Percentiles rank a stretch among this genome's conserved stretches.
Conservation (phyloP, 2,888 invertebrate species). For the Hyposoter dolosus region DNA sequence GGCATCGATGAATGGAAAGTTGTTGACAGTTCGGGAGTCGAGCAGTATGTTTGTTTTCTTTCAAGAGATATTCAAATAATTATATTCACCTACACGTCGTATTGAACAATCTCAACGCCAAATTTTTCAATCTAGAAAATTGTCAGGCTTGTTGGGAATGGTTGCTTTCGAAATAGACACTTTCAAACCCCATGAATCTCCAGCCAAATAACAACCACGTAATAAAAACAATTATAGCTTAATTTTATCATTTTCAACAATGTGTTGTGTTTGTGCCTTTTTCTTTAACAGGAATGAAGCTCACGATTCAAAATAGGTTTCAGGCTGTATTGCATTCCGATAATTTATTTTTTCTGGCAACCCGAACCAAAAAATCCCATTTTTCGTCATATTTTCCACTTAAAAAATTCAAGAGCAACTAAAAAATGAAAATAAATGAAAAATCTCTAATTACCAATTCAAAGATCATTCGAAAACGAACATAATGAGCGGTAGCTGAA, state of each 20-base stretch:
- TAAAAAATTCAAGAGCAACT: too few relatives aligned
- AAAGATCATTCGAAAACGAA: too few relatives aligned
- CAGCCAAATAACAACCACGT: neutral
- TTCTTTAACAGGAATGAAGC: too few relatives aligned
- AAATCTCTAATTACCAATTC: too few relatives aligned
- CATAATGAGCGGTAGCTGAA: too few relatives aligned
- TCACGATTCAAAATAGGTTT: too few relatives aligned
- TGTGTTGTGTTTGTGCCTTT: too few relatives aligned
- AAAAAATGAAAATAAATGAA: too few relatives aligned
- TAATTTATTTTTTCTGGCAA: too few relatives aligned
- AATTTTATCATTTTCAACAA: neutral
- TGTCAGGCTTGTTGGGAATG: neutral
- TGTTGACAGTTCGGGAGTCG: neutral
- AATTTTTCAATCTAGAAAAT: neutral
- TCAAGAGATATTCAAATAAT: neutral
- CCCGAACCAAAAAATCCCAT: too few relatives aligned
- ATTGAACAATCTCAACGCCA: neutral
- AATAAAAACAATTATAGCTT: neutral
- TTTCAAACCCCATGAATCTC: neutral
- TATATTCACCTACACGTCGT: neutral
- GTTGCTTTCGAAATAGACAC: neutral
- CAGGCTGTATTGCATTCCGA: too few relatives aligned
- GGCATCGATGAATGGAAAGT: conserved; percentile 26
- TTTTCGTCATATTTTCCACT: too few relatives aligned
- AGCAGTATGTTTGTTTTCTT: neutral